Evolutionary conservation across 92 coral and sea anemone species (phyloP), one percentile per base, ranked within the genome.

Genomic region (Micromussa lordhowensis): DNA sequence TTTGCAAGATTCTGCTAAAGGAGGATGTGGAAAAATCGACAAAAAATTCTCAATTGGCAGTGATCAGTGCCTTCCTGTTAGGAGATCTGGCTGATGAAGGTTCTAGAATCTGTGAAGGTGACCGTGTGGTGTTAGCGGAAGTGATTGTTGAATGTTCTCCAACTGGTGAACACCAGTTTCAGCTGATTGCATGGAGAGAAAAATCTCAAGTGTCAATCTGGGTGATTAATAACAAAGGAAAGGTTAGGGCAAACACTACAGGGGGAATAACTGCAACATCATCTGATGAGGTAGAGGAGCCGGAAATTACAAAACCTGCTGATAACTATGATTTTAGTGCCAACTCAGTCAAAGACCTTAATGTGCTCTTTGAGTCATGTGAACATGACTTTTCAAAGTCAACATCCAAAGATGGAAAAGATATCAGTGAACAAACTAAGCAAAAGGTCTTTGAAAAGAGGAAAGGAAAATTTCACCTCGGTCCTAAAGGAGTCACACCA

Each of bases 1-100:
- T 93, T 21, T 88, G 93, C 49, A 93, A 93, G 83, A 8, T 93
- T 35, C 77, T 90, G 38, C 58, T 93, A 53, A 66, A 30, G 36
- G 91, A 93, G 55, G 83, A 82, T 34, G 40, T 55, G 76, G 91
- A 83, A 31, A 66, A 75, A 15, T 35, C 55, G 58, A 21, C 86
- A 31, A 70, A 21, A 54, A 17, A 28, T 26, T 18, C 36, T 69
- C 57, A 32, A 36, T 16, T 24, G 35, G 80, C 80, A 34, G 34
- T 38, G 12, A 87, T 87, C 71, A 79, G 71, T 80, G 79, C 74
- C 21, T 87, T 87, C 80, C 63, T 87, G 30, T 54, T 87, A 6
- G 95, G 95, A 2, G 78, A 78, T 24, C 82, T 93, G 81, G 95
- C 95, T 11, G 85, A 90, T 31, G 70, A 84, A 80, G 85, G 93